Conservation (phyloP, 2,113 vertebrate genomes). For the Callocephalon fimbriatum region DNA sequence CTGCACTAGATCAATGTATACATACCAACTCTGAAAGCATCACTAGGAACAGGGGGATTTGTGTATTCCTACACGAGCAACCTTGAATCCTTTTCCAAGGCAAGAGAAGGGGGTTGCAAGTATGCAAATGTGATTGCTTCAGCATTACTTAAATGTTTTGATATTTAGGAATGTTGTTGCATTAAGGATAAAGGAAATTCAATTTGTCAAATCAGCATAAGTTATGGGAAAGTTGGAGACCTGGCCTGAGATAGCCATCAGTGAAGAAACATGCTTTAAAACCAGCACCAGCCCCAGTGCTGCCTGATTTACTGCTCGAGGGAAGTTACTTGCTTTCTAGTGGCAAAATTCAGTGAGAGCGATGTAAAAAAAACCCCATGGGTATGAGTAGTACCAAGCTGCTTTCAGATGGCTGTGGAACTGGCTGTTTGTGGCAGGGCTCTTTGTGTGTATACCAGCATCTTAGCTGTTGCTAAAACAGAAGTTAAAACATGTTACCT, state of each 20-base stretch:
- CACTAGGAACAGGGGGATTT: neutral
- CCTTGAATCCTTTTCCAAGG: neutral
- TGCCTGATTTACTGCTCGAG: neutral
- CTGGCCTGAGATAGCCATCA: neutral
- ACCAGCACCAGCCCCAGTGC: neutral
- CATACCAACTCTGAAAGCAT: too few relatives aligned
- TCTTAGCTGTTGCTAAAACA: neutral
- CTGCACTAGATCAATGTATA: accelerated
- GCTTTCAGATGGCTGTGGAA: too few relatives aligned
- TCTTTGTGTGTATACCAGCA: neutral
- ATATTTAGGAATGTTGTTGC: neutral
- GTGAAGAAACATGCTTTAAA: neutral
- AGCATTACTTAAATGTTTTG: neutral
- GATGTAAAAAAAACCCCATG: accelerated
- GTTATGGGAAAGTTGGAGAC: neutral
- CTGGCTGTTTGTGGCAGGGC: neutral
- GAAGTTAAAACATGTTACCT: neutral
- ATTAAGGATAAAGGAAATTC: neutral
- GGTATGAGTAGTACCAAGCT: neutral
- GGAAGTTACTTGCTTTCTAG: neutral
- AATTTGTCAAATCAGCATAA: too few relatives aligned
- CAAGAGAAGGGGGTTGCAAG: neutral
- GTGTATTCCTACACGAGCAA: accelerated
- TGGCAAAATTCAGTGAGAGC: neutral
- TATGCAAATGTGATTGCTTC: neutral